These are phyloP conservation scores for Odobenus rosmarus DNA, from an alignment of 2,113 vertebrate species.

Conservation along the genomic window DNA sequence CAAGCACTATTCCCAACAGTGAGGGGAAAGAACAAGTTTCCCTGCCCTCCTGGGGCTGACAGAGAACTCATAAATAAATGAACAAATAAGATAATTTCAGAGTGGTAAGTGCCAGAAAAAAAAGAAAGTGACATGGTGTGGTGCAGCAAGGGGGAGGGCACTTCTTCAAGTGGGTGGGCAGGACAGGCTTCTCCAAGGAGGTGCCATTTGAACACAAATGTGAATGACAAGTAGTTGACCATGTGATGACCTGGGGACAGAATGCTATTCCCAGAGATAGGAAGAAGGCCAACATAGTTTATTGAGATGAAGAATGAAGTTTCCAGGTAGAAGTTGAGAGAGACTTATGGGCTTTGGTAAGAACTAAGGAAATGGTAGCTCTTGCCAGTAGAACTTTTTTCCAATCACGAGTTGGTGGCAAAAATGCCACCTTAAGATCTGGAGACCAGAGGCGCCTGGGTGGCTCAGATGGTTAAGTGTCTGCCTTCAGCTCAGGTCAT, in stretches of 20 bases:
- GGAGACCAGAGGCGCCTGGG: background rate
- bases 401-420: background rate
- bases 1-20: background rate
- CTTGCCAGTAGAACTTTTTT: background rate
- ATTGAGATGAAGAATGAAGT: background rate
- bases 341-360: background rate
- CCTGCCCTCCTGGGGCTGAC: background rate
- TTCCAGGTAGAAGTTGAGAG: background rate
- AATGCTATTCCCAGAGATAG: background rate
- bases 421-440: background rate
- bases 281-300: background rate
- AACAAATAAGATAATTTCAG: background rate
- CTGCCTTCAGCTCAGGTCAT: no score
- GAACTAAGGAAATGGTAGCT: background rate
- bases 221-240: background rate
- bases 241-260: background rate
- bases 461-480: no score
- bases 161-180: background rate
- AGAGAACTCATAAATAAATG: background rate
- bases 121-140: background rate
- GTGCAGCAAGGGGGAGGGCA: no score
- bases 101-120: background rate
- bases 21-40: background rate
- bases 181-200: background rate
- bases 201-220: background rate